These are phyloP conservation scores for Polydrusus tereticollis DNA, from an alignment of 2,888 invertebrate genomes.

Conservation along the genomic window DNA sequence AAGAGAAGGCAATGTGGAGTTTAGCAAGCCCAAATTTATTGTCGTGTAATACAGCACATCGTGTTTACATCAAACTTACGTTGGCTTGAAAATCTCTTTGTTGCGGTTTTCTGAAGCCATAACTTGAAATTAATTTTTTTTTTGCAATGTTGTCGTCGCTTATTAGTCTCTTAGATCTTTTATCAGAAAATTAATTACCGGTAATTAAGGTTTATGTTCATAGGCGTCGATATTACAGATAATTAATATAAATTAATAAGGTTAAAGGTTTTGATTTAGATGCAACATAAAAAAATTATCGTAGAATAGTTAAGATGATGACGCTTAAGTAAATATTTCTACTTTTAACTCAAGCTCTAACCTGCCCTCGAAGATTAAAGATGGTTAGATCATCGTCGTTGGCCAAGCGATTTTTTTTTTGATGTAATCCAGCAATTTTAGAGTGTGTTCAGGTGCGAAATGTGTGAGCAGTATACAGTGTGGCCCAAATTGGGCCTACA, in stretches of 20 bases:
- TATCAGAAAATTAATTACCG: background rate
- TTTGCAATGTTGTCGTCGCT: background rate
- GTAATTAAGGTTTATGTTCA: background rate
- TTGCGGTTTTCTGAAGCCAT: background rate
- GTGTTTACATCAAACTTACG: slow-evolving; percentile 35
- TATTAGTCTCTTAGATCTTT: background rate
- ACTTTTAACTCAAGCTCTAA: too few species aligned
- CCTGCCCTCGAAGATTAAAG: too few species aligned
- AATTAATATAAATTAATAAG: background rate
- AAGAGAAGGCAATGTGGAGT: slow-evolving; percentile 6
- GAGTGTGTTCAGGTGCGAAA: too few species aligned
- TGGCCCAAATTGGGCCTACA: too few species aligned
- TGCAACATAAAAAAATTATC: too few species aligned
- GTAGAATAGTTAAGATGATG: too few species aligned
- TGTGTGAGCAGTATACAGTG: too few species aligned
- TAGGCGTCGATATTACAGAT: background rate
- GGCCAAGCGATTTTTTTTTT: too few species aligned
- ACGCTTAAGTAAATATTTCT: too few species aligned
- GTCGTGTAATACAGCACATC: slow-evolving; percentile 38
- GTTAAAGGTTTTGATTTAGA: too few species aligned
- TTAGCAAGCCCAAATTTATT: slow-evolving; percentile 32
- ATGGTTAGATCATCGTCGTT: too few species aligned
- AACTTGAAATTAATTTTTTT: background rate
- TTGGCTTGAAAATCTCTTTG: background rate
- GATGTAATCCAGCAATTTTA: too few species aligned